Conservation (phyloP, 2,888 invertebrate genomes). For the Tipula confusa region DNA sequence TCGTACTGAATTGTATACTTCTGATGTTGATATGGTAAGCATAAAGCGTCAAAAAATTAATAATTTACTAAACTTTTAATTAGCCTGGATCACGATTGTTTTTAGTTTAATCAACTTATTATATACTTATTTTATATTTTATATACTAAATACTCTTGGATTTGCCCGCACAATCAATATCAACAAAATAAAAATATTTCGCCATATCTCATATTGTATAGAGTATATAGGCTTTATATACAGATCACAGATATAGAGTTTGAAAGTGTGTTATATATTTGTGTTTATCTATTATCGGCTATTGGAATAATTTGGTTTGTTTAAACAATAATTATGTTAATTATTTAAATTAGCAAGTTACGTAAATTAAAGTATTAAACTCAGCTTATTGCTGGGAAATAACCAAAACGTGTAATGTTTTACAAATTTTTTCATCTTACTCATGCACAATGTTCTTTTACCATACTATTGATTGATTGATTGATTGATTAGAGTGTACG, state of each 20-base stretch:
- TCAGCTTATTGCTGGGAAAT: neutral
- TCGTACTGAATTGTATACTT: neutral
- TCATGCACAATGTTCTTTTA: too few relatives aligned
- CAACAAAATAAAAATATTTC: neutral
- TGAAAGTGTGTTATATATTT: neutral
- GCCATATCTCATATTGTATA: neutral
- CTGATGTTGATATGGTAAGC: neutral
- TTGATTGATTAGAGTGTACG: too few relatives aligned
- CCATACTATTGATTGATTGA: too few relatives aligned
- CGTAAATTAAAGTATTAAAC: neutral
- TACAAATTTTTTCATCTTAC: too few relatives aligned
- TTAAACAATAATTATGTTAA: neutral
- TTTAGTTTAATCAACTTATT: too few relatives aligned
- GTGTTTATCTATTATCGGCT: neutral
- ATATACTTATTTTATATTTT: too few relatives aligned
- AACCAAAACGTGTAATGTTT: too few relatives aligned
- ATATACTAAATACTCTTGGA: neutral
- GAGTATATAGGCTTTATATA: neutral
- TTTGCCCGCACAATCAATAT: neutral
- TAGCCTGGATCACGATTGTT: neutral
- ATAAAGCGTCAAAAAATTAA: neutral
- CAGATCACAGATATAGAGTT: too few relatives aligned
- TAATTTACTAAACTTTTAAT: neutral
- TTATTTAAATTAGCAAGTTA: neutral
- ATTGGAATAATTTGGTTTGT: neutral